Evolutionary conservation across 2,888 invertebrate species (phyloP).

Genomic region (Sabellastarte sp.): DNA sequence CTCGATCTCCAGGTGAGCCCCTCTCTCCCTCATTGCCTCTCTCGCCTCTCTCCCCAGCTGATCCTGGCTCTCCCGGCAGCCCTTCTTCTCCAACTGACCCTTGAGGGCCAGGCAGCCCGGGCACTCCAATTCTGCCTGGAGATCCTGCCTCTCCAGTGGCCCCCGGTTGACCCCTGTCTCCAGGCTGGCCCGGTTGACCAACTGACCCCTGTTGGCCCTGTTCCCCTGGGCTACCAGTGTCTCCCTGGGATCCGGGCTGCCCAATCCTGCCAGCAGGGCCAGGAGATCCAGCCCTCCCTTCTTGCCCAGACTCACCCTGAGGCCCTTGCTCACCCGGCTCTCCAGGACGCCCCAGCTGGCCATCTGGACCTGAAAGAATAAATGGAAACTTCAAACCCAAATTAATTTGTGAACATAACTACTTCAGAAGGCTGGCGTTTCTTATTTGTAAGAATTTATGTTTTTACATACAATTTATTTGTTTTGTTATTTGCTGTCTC

Average conservation of each 20-base stretch:
- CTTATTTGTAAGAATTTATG: too few species aligned
- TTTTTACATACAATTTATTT: too few species aligned
- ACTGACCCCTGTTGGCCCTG: slow-evolving; percentile 21
- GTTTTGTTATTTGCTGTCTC: too few species aligned
- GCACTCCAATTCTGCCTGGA: slow-evolving; percentile 9
- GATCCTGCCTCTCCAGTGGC: slow-evolving; percentile 2
- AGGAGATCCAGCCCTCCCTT: slow-evolving; percentile 31
- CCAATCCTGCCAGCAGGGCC: slow-evolving; percentile 44
- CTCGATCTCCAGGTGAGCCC: too few species aligned
- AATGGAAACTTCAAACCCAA: too few species aligned
- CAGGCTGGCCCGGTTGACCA: slow-evolving; percentile 14
- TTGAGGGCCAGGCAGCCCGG: background rate
- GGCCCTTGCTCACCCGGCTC: slow-evolving; percentile 6
- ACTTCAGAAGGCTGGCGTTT: too few species aligned
- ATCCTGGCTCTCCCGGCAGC: slow-evolving; percentile 2
- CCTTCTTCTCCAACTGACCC: slow-evolving; percentile 14
- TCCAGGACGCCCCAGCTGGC: slow-evolving; percentile 14
- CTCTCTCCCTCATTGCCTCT: background rate
- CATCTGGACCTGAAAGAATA: too few species aligned
- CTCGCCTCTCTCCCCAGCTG: background rate
- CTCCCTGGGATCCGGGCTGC: slow-evolving; percentile 40
- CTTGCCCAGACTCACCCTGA: background rate
- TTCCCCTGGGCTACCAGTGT: slow-evolving; percentile 12
- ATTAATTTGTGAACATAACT: too few species aligned
- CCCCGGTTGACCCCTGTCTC: slow-evolving; percentile 1